Evolutionary conservation across 1,140 invertebrate species (phyloP), one percentile per base, ranked within the genome.

Genomic region (Pentalonia nigronervosa): DNA sequence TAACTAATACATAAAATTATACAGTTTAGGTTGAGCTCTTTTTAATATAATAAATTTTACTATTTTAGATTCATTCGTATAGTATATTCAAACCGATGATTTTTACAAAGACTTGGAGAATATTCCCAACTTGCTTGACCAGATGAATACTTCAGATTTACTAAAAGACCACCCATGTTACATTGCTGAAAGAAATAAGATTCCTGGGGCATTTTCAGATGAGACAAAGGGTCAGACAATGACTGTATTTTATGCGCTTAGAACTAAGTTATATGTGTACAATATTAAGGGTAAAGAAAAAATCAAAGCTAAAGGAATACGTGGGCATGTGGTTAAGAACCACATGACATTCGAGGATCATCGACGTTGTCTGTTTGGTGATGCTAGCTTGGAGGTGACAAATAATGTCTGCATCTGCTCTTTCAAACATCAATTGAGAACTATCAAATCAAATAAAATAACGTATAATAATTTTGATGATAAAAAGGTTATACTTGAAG

Each of bases 61-160:
- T n/a, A 90, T 53, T 90, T 90, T 60, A 90, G 88, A 90, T 60
- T 90, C 53, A 23, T 8, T 90, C 8, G 88, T 90, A 11, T 90
- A 90, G 21, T 36, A 25, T 21, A 36, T 90, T 1, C 41, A 36
- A 6, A 90, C 50, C 6, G 23, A 60, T 6, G 50, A 90, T 45
- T 90, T 90, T 41, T 60, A 90, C 23, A 21, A 20, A 9, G 88
- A 90, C 17, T 11, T 60, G 20, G 25, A 14, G 9, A 36, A 20
- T 23, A 53, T 30, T 36, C 21, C 23, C 36, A 36, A 60, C 7
- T 36, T 90, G 23, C 23, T 90, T 0, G 34, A 41, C 6, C 53
- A 21, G 9, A 36, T 56, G 20, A 50, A 89, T 21, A 56, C 50
- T 1, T 60, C 53, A 9, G 20, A 53, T 0, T 14, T 90, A 2